phyloP scores from a whole-genome alignment of 2,888 invertebrate genomes.

The Rhingia rostrata region DNA sequence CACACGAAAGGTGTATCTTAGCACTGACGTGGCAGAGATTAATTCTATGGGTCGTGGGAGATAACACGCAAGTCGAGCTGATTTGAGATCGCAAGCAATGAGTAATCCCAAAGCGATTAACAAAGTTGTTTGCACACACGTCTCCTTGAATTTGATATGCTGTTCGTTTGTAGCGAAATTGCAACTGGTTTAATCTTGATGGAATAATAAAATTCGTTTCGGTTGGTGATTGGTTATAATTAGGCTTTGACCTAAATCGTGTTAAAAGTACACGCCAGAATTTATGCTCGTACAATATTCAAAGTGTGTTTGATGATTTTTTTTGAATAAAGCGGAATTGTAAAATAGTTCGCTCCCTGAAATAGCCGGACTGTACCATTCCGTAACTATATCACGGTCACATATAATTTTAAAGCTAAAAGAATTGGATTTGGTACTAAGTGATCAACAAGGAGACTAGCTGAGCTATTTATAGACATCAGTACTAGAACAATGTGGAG shows the following conservation, averaged over 20 bases:
- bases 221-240: not conserved
- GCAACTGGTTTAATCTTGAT: not conserved
- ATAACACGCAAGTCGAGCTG: not conserved
- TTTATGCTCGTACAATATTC: too few species aligned
- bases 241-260: not conserved
- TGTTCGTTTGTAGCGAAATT: not conserved
- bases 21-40: conserved; percentile 31
- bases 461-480: too few species aligned
- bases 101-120: not conserved
- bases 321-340: too few species aligned
- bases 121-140: not conserved
- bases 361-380: too few species aligned
- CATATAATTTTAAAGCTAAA: too few species aligned
- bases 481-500: too few species aligned
- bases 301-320: too few species aligned
- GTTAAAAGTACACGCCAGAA: too few species aligned
- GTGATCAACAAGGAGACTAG: too few species aligned
- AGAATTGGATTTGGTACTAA: too few species aligned
- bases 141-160: not conserved
- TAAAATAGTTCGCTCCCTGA: too few species aligned
- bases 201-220: not conserved
- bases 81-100: not conserved
- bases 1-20: not conserved
- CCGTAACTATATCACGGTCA: too few species aligned
- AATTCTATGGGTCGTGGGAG: conserved; percentile 12